Conservation (phyloP, 2,797 vertebrate genomes). For the Phylloscopus collybita region DNA sequence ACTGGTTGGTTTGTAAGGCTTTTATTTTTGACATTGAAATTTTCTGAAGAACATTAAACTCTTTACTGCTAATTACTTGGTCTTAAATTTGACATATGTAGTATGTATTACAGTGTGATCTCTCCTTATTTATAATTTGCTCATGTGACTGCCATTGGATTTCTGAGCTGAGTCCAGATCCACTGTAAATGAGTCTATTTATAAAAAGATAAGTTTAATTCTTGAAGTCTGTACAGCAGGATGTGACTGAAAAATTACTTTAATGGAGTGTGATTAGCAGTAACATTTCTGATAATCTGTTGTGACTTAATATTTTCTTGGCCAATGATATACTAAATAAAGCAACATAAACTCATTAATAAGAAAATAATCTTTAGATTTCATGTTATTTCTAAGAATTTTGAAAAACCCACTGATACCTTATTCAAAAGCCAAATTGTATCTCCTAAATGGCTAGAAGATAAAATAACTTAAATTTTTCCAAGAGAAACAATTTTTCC, state of each 20-base stretch:
- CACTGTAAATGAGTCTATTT: not conserved
- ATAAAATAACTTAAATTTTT: not conserved
- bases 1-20: not conserved
- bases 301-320: not conserved
- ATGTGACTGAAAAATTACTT: not conserved
- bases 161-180: not conserved
- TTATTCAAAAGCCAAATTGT: not conserved
- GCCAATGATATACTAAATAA: not conserved
- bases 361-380: not conserved
- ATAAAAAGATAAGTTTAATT: not conserved
- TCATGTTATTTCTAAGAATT: not conserved
- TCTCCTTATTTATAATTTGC: not conserved
- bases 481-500: not conserved
- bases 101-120: not conserved
- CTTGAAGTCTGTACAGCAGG: not conserved
- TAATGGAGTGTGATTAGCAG: not conserved
- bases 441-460: not conserved
- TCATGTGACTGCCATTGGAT: not conserved
- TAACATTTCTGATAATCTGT: not conserved
- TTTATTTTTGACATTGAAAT: not conserved
- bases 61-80: not conserved
- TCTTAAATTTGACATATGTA: not conserved
- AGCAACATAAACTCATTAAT: not conserved
- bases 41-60: not conserved
- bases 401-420: fast-evolving